phyloP scores from a whole-genome alignment of 1,140 invertebrate species.

The Plectrocnemia conspersa region DNA sequence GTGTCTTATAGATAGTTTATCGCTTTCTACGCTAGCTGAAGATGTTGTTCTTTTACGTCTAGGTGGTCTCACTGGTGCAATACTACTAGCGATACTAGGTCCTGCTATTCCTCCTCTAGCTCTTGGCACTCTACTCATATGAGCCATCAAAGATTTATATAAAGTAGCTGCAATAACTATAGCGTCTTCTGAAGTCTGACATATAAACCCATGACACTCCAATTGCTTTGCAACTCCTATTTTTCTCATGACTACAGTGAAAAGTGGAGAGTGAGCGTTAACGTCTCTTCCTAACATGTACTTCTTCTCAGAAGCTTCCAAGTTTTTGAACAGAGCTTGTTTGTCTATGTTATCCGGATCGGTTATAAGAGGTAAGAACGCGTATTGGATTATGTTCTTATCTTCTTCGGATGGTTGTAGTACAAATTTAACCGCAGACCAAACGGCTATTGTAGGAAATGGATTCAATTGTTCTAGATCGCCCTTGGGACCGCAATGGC shows the following conservation, averaged over 20 bases:
- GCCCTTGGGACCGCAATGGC: constrained; percentile 55
- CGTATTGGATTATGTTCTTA: constrained; percentile 53
- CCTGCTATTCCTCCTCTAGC: constrained; percentile 67
- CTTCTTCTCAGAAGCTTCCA: constrained; percentile 51
- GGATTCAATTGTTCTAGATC: constrained; percentile 63
- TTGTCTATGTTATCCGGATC: constrained; percentile 77
- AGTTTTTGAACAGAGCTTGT: constrained; percentile 57
- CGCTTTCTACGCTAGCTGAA: constrained; percentile 56
- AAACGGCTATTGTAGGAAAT: constrained; percentile 84
- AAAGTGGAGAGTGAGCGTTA: constrained; percentile 74
- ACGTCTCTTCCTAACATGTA: constrained; percentile 53
- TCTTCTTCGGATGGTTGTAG: constrained; percentile 53
- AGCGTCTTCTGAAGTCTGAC: constrained; percentile 80
- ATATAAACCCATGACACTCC: constrained; percentile 88
- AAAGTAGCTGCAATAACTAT: constrained; percentile 85
- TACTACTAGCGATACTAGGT: constrained; percentile 60
- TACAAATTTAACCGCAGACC: constrained; percentile 80
- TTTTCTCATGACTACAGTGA: constrained; percentile 85
- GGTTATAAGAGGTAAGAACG: constrained; percentile 80
- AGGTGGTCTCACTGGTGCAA: constrained; percentile 51
- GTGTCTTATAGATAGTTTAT: constrained; percentile 34
- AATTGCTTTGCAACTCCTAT: constrained; percentile 69
- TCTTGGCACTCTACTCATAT: constrained; percentile 62
- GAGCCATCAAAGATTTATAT: constrained; percentile 78
- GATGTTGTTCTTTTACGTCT: constrained; percentile 57